A percentile compares a stretch with the other conserved stretches of the same genome.
Evolutionary conservation across 1,140 invertebrate species (phyloP).

Genomic region (Odontomachus brunneus): DNA sequence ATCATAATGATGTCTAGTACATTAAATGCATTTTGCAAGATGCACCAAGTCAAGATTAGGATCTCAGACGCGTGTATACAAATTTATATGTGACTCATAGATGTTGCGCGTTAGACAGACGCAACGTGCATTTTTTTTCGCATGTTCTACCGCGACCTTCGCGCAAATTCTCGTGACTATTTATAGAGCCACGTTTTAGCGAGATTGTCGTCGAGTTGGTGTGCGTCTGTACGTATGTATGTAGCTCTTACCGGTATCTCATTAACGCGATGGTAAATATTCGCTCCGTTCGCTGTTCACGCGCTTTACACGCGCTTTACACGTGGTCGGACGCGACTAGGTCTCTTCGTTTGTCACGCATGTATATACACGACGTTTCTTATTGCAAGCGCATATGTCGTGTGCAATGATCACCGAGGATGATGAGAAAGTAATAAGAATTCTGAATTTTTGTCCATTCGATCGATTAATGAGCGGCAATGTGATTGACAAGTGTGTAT

Average conservation of each 20-base stretch:
- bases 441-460: no score
- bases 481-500: no score
- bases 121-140: neutral
- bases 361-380: no score
- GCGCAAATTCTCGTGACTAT: slow-evolving; percentile 21
- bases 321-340: neutral
- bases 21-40: neutral
- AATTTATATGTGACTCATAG: neutral
- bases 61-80: neutral
- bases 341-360: slow-evolving; percentile 23
- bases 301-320: neutral
- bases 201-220: neutral
- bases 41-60: neutral
- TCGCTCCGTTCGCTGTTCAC: slow-evolving; percentile 4
- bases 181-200: slow-evolving; percentile 33
- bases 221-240: neutral
- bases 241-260: slow-evolving; percentile 20
- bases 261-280: slow-evolving; percentile 44
- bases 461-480: no score
- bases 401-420: no score
- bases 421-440: no score
- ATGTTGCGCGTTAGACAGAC: no score
- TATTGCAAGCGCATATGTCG: no score
- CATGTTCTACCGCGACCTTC: slow-evolving; percentile 26
- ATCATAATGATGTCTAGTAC: no score